Conservation (phyloP, 1,140 invertebrate species). For the Drosophila kurseongensis region DNA sequence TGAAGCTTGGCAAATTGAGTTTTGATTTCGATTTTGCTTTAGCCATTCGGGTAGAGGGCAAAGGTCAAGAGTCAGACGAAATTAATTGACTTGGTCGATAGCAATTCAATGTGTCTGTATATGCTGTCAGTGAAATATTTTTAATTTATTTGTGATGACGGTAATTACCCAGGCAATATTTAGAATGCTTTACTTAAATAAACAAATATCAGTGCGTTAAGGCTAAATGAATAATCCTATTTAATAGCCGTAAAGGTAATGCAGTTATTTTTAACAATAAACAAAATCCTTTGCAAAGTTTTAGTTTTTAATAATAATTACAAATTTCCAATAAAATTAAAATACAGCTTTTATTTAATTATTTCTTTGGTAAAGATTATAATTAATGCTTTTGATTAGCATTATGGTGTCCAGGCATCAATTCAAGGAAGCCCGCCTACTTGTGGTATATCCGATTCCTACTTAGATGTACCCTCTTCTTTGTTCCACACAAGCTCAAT, state of each 20-base stretch:
- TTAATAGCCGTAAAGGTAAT: too few relatives aligned
- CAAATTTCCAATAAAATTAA: too few relatives aligned
- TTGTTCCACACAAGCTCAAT: slow-evolving; percentile 29
- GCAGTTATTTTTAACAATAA: too few relatives aligned
- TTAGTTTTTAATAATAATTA: too few relatives aligned
- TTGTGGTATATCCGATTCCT: background rate
- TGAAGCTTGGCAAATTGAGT: slow-evolving; percentile 53
- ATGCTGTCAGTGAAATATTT: background rate
- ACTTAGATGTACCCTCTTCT: background rate
- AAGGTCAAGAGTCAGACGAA: slow-evolving; percentile 1
- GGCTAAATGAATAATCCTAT: too few relatives aligned
- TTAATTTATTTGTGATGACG: background rate
- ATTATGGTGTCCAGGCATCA: background rate
- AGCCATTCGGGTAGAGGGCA: background rate
- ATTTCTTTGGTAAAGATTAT: background rate
- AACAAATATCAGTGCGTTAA: too few relatives aligned
- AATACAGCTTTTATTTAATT: too few relatives aligned
- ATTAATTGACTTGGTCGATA: slow-evolving; percentile 5
- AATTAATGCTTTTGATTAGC: background rate
- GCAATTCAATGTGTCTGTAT: background rate
- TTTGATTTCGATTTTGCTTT: slow-evolving; percentile 50
- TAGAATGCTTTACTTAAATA: too few relatives aligned
- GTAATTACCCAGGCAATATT: too few relatives aligned
- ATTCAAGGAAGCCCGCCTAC: slow-evolving; percentile 1
- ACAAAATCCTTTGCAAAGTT: too few relatives aligned